Conservation (phyloP, 2,113 vertebrate genomes). For the Falcunculus frontatus region DNA sequence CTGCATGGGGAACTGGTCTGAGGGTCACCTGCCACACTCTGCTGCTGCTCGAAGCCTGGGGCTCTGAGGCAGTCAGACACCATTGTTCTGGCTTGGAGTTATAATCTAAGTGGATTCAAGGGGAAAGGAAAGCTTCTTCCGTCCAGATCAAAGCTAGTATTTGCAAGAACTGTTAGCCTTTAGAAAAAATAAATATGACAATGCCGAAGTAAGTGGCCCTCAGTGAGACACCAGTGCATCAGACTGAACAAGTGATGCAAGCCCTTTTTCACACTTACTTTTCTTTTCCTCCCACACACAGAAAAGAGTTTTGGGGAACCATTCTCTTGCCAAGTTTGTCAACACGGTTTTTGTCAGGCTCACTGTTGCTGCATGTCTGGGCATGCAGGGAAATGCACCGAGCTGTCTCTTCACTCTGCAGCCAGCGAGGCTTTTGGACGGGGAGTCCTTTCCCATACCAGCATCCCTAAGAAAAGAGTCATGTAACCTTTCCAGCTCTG, state of each 20-base stretch:
- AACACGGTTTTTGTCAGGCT: background rate
- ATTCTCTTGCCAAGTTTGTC: background rate
- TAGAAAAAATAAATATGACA: background rate
- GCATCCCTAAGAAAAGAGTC: background rate
- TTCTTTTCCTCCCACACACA: background rate
- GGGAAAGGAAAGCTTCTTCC: background rate
- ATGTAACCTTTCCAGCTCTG: background rate
- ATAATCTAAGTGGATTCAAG: background rate
- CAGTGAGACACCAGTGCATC: background rate
- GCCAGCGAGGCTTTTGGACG: background rate
- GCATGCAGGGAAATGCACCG: background rate
- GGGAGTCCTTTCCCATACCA: background rate
- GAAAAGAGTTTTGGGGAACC: background rate
- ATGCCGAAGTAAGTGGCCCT: background rate
- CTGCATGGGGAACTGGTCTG: background rate
- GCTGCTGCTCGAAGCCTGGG: background rate
- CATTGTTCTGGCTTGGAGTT: background rate
- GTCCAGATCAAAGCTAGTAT: background rate
- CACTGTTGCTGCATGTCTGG: background rate
- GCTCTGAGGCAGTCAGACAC: background rate
- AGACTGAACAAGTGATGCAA: background rate
- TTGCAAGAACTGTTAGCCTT: background rate
- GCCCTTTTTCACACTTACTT: background rate
- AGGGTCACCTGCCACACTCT: accelerated
- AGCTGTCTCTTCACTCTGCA: background rate